phyloP scores from a whole-genome alignment of 2,113 vertebrate species.

The Cololabis saira region DNA sequence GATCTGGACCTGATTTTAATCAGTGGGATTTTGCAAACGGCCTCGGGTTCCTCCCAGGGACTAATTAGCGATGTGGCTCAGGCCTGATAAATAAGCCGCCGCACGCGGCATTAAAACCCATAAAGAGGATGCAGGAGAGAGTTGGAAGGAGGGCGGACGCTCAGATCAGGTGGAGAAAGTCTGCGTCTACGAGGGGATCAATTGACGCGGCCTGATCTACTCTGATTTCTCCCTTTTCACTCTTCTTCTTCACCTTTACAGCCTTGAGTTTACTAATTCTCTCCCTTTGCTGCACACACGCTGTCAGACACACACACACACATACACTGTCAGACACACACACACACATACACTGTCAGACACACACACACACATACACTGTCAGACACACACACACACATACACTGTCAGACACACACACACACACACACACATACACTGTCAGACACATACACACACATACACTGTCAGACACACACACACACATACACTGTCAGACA shows the following conservation, averaged over 20 bases:
- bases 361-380: slow-evolving; percentile 27
- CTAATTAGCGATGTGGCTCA: slow-evolving; percentile 83
- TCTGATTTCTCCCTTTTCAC: slow-evolving; percentile 24
- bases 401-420: slow-evolving; percentile 26
- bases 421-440: slow-evolving; percentile 12
- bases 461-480: slow-evolving; percentile 26
- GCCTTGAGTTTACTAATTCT: slow-evolving; percentile 41
- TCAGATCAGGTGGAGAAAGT: slow-evolving; percentile 50
- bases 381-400: slow-evolving; percentile 32
- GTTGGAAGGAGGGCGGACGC: slow-evolving; percentile 45
- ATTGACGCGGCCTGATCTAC: slow-evolving; percentile 47
- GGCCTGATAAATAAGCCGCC: slow-evolving; percentile 77
- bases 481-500: slow-evolving; percentile 20
- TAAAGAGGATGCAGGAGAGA: slow-evolving; percentile 42
- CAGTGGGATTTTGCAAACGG: slow-evolving; percentile 82
- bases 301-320: slow-evolving; percentile 30
- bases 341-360: slow-evolving; percentile 16
- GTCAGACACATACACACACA: slow-evolving; percentile 32
- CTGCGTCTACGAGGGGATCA: slow-evolving; percentile 53
- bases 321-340: slow-evolving; percentile 26
- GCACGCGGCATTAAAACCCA: slow-evolving; percentile 54
- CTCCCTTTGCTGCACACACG: slow-evolving; percentile 27
- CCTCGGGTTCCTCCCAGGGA: slow-evolving; percentile 81
- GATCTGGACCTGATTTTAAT: slow-evolving; percentile 82
- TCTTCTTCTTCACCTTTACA: slow-evolving; percentile 13